Evolutionary conservation across 2,113 vertebrate species (phyloP).

Genomic region (Aldabrachelys gigantea): DNA sequence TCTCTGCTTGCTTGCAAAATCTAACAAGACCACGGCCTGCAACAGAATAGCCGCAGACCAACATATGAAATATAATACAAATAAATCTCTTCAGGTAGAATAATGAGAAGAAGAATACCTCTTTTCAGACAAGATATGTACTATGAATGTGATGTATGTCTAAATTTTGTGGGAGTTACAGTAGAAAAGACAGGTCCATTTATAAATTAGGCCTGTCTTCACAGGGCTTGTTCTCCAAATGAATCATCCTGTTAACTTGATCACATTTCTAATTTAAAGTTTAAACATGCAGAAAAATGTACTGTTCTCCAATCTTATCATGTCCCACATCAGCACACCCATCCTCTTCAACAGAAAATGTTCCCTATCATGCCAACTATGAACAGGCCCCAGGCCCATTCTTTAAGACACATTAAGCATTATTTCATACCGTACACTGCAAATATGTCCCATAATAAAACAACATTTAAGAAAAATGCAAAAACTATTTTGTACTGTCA

Average conservation of each 20-base stretch:
- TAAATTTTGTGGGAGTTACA: neutral
- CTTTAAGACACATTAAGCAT: conserved; percentile 64
- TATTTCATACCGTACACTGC: conserved; percentile 54
- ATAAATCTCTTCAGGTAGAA: neutral
- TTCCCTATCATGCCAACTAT: conserved; percentile 45
- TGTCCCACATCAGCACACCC: conserved; percentile 41
- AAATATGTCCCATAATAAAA: conserved; percentile 57
- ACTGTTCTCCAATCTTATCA: conserved; percentile 63
- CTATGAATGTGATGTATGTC: neutral
- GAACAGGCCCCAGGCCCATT: conserved; percentile 53
- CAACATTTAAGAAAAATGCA: conserved; percentile 66
- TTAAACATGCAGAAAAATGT: conserved; percentile 72
- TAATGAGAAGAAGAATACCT: neutral
- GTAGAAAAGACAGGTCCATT: conserved; percentile 35
- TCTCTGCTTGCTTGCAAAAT: conserved; percentile 37
- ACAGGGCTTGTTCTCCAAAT: conserved; percentile 34
- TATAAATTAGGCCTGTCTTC: conserved; percentile 54
- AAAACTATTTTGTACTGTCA: conserved; percentile 64
- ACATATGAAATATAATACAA: neutral
- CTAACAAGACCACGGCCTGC: neutral
- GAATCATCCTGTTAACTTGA: conserved; percentile 54
- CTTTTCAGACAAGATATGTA: neutral
- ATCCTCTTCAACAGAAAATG: conserved; percentile 53
- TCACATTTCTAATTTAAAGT: conserved; percentile 59
- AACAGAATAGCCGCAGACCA: neutral